Evolutionary conservation across 2,888 invertebrate genomes (phyloP).

Genomic region (Steromphala cineraria): DNA sequence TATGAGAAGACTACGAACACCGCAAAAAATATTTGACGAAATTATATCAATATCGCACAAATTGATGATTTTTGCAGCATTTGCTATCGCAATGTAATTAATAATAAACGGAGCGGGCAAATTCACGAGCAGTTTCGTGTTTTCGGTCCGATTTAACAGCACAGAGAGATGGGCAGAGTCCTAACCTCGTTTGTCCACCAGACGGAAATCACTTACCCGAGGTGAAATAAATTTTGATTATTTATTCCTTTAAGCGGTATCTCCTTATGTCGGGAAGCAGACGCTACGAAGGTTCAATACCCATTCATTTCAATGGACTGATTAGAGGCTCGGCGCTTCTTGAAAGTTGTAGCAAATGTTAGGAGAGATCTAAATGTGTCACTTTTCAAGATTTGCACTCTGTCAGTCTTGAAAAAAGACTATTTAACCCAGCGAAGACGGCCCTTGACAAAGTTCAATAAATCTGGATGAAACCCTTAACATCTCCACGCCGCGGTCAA

Average conservation of each 20-base stretch:
- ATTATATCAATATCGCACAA: too few relatives aligned
- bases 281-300: neutral
- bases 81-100: too few relatives aligned
- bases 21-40: too few relatives aligned
- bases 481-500: neutral
- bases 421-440: neutral
- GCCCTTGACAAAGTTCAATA: constrained; percentile 2
- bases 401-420: neutral
- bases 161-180: too few relatives aligned
- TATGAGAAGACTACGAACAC: too few relatives aligned
- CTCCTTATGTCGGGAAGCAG: neutral
- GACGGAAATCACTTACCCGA: neutral
- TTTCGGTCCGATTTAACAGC: too few relatives aligned
- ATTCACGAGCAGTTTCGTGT: too few relatives aligned
- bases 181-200: neutral
- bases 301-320: neutral
- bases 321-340: neutral
- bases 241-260: neutral
- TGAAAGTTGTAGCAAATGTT: constrained; percentile 5
- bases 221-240: constrained; percentile 2
- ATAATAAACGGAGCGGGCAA: too few relatives aligned
- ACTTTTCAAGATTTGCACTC: constrained; percentile 6
- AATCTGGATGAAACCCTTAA: constrained; percentile 8
- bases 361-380: constrained; percentile 3
- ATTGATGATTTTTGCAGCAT: too few relatives aligned